These are phyloP conservation scores for Hippotragus niger DNA, from an alignment of 2,113 vertebrate genomes.

Conservation along the genomic window DNA sequence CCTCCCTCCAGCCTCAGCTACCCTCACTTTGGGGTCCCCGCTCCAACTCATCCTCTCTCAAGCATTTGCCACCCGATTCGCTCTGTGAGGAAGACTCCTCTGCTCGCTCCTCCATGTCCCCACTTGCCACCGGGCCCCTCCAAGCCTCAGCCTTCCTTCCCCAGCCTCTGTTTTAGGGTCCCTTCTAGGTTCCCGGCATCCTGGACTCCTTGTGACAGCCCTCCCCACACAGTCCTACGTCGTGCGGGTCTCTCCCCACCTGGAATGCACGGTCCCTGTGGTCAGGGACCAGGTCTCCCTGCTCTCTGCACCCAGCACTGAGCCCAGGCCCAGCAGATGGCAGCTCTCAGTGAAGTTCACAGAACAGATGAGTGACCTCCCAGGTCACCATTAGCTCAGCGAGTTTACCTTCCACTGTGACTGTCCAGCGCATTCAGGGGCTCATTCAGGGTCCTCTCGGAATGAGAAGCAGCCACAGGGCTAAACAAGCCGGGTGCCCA, in stretches of 20 bases:
- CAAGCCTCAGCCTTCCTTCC: background rate
- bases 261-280: background rate
- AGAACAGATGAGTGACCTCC: background rate
- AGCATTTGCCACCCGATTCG: fast-evolving
- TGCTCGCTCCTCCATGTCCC: fast-evolving
- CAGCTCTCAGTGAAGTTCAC: background rate
- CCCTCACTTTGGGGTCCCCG: fast-evolving
- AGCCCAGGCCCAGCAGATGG: background rate
- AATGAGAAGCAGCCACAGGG: background rate
- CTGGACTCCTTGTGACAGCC: background rate
- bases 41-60: background rate
- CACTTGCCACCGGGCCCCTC: too few species aligned
- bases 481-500: background rate
- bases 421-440: fast-evolving
- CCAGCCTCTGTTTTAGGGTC: background rate
- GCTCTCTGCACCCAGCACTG: background rate
- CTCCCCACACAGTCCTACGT: background rate
- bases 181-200: background rate
- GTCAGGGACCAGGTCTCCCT: background rate
- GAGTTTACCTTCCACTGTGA: background rate
- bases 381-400: background rate
- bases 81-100: background rate
- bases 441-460: background rate
- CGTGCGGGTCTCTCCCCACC: background rate
- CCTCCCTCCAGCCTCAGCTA: background rate